phyloP scores from a whole-genome alignment of 2,888 invertebrate genomes.

The Lasioglossum zephyrum region DNA sequence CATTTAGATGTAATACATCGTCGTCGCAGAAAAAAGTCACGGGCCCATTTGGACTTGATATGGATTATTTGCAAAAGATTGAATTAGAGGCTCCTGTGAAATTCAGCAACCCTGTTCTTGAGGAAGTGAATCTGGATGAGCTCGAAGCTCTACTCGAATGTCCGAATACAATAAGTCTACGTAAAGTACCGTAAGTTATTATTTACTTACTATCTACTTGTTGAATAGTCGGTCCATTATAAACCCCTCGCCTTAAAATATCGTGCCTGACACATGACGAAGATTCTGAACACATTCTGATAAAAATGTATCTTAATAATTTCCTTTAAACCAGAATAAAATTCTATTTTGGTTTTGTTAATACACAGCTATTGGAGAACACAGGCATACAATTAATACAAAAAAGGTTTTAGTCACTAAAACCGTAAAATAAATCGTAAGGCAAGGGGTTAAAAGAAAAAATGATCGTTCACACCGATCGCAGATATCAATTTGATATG shows the following conservation, averaged over 20 bases:
- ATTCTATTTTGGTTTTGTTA: too few relatives aligned
- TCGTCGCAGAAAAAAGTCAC: slow-evolving; percentile 82
- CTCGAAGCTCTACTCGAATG: slow-evolving; percentile 70
- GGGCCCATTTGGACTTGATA: slow-evolving; percentile 93
- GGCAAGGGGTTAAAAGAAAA: neutral
- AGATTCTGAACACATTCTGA: too few relatives aligned
- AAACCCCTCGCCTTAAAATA: too few relatives aligned
- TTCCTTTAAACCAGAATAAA: too few relatives aligned
- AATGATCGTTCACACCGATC: neutral
- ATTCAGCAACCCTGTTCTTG: slow-evolving; percentile 82
- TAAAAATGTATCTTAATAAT: too few relatives aligned
- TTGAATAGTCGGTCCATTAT: neutral
- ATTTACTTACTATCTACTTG: slow-evolving; percentile 2
- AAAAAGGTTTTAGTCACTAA: too few relatives aligned
- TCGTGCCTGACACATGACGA: too few relatives aligned
- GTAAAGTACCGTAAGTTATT: slow-evolving; percentile 74
- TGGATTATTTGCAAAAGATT: slow-evolving; percentile 89
- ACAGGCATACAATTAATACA: too few relatives aligned
- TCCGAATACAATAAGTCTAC: slow-evolving; percentile 68
- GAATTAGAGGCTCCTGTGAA: slow-evolving; percentile 85
- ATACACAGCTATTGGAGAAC: too few relatives aligned
- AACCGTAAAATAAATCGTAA: too few relatives aligned
- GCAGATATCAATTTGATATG: neutral
- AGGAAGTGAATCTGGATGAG: slow-evolving; percentile 80
- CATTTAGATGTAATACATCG: slow-evolving; percentile 64